Base-by-base conservation (phyloP, 2,797 vertebrate species). In the Ceyx erithaca region DNA sequence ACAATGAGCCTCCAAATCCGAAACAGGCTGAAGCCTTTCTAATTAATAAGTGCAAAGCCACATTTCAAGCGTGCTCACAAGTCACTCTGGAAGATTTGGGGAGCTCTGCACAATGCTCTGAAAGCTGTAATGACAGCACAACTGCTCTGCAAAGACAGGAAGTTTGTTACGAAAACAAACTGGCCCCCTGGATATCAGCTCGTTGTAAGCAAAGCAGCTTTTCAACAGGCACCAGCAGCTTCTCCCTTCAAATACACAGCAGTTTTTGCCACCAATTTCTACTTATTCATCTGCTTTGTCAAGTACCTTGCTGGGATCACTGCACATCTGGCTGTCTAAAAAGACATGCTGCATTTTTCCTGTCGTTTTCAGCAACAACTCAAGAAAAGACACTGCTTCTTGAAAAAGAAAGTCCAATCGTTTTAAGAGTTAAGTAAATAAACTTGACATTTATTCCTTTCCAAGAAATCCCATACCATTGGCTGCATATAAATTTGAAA, bases 81-180 rank as follows among this genome's bases (percentile, higher is more conserved):
- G 94, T 41, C 57, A 12, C 78, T 93, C 78, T 45, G 85, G 77
- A 83, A 76, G 94, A 90, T 95, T 83, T 85, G 93, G 92, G 93
- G 93, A 68, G 75, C 61, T 49, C 85, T 91, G 92, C 90, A 94
- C 80, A 90, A 95, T 93, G 96, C 94, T 92, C 87, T 96, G 92
- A 85, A 88, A 96, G 88, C 92, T 94, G 73, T 91, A 96, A 63
- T 95, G 96, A 96, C 95, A 97, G 95, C 95, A 96, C 69, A 85
- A 92, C 93, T 94, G 86, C 94, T 94, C 94, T 94, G 95, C 95
- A 94, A 85, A 94, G 92, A 95, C 96, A 97, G 96, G 96, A 96
- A 97, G 96, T 96, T 96, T 96, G 93, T 95, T 96, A 94, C 89
- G 81, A 94, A 96, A 95, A 97, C 91, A 96, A 95, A 96, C 92